phyloP scores from a whole-genome alignment of 2,113 vertebrate species.

The Syngnathus typhle region DNA sequence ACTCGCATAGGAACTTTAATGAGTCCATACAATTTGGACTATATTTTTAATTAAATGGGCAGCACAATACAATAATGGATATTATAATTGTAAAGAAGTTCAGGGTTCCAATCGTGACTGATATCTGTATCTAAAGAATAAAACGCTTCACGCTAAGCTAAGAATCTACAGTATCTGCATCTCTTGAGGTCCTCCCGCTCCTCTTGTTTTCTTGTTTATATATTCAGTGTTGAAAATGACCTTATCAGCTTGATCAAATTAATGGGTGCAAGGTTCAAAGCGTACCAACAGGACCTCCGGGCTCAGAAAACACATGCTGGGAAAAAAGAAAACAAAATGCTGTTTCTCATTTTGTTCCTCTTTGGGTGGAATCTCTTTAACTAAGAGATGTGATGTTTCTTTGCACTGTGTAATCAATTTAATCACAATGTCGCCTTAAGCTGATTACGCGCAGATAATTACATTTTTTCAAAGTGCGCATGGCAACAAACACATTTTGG shows the following conservation, averaged over 20 bases:
- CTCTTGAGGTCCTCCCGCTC: not conserved
- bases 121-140: not conserved
- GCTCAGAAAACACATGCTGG: conserved; percentile 4
- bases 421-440: conserved; percentile 38
- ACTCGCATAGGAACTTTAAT: no score
- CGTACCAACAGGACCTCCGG: conserved; percentile 2
- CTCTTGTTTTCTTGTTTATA: not conserved
- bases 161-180: not conserved
- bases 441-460: conserved; percentile 30
- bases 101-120: no score
- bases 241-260: not conserved
- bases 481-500: conserved; percentile 31
- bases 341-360: conserved; percentile 22
- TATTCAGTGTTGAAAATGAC: conserved; percentile 3
- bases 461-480: conserved; percentile 18
- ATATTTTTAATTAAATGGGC: no score
- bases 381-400: conserved; percentile 26
- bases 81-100: no score
- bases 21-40: no score
- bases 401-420: conserved; percentile 28
- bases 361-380: conserved; percentile 12
- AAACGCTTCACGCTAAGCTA: not conserved
- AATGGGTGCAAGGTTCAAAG: not conserved
- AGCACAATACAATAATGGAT: no score
- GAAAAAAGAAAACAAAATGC: conserved; percentile 9